These are phyloP conservation scores for Altica lythri DNA, from an alignment of 2,888 invertebrate genomes.

Conservation along the genomic window DNA sequence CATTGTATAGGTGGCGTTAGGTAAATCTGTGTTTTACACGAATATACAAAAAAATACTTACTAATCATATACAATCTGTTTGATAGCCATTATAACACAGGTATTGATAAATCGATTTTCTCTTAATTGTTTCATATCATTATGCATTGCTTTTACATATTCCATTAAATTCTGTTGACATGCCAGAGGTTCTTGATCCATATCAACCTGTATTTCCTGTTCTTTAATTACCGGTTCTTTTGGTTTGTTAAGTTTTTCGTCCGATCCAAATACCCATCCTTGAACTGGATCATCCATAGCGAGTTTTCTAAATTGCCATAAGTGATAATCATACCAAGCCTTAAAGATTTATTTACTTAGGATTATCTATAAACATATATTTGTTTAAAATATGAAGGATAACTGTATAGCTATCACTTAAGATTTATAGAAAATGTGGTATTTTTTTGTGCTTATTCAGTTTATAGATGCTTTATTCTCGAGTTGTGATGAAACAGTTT, in stretches of 20 bases:
- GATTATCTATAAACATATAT: too few relatives aligned
- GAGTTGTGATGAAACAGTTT: too few relatives aligned
- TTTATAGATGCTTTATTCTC: too few relatives aligned
- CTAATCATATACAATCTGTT: slow-evolving; percentile 54
- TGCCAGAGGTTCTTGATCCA: background rate
- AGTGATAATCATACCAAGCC: slow-evolving; percentile 45
- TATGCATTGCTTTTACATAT: slow-evolving; percentile 33
- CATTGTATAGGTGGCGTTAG: background rate
- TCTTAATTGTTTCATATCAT: slow-evolving; percentile 32
- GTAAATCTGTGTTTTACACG: background rate
- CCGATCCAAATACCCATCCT: slow-evolving; percentile 44
- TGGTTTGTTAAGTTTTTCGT: slow-evolving; percentile 3
- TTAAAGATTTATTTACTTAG: too few relatives aligned
- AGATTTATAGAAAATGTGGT: too few relatives aligned
- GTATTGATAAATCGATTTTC: slow-evolving; percentile 47
- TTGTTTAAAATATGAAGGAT: too few relatives aligned
- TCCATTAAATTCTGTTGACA: slow-evolving; percentile 31
- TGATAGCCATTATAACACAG: slow-evolving; percentile 50
- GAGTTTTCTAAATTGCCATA: slow-evolving; percentile 47
- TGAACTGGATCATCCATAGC: slow-evolving; percentile 46
- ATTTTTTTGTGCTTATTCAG: too few relatives aligned
- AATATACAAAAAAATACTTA: slow-evolving; percentile 38
- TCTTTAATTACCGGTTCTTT: slow-evolving; percentile 1
- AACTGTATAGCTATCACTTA: too few relatives aligned
- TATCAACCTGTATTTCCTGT: slow-evolving; percentile 7